phyloP scores from a whole-genome alignment of 2,888 invertebrate species.

The Trachelus iudaicus region DNA sequence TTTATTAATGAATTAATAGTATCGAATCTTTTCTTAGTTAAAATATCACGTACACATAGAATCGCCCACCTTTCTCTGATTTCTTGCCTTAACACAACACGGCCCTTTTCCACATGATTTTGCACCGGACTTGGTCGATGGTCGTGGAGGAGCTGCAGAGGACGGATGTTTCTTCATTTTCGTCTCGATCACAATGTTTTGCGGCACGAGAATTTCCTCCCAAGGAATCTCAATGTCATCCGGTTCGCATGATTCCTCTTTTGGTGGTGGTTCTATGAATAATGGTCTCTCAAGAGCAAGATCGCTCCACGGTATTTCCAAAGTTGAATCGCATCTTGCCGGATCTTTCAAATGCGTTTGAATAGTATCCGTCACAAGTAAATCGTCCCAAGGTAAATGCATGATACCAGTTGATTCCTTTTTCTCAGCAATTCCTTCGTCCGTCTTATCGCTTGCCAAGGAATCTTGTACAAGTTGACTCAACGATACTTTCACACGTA shows the following conservation, averaged over 20 bases:
- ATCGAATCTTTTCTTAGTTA: background rate
- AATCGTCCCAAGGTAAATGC: constrained; percentile 50
- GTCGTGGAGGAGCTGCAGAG: constrained; percentile 28
- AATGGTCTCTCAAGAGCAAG: constrained; percentile 39
- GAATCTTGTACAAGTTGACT: background rate
- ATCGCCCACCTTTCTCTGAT: background rate
- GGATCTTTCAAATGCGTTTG: constrained; percentile 7
- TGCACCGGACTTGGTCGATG: background rate
- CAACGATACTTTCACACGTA: constrained; percentile 27
- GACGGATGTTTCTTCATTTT: constrained; percentile 42
- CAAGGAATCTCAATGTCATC: constrained; percentile 54
- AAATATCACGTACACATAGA: background rate
- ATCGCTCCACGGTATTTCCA: constrained; percentile 52
- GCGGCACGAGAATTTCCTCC: constrained; percentile 50
- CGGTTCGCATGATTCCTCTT: constrained; percentile 31
- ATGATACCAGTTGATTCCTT: constrained; percentile 40
- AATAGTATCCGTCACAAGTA: constrained; percentile 40
- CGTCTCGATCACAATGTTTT: constrained; percentile 43
- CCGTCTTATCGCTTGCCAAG: background rate
- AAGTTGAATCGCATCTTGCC: constrained; percentile 39
- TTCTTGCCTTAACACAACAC: background rate
- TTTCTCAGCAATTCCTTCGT: constrained; percentile 9
- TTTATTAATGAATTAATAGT: background rate
- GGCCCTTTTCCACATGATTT: background rate
- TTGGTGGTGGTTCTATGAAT: constrained; percentile 33